These are phyloP conservation scores for Maniola jurtina DNA, from an alignment of 1,140 invertebrate species.

Conservation along the genomic window DNA sequence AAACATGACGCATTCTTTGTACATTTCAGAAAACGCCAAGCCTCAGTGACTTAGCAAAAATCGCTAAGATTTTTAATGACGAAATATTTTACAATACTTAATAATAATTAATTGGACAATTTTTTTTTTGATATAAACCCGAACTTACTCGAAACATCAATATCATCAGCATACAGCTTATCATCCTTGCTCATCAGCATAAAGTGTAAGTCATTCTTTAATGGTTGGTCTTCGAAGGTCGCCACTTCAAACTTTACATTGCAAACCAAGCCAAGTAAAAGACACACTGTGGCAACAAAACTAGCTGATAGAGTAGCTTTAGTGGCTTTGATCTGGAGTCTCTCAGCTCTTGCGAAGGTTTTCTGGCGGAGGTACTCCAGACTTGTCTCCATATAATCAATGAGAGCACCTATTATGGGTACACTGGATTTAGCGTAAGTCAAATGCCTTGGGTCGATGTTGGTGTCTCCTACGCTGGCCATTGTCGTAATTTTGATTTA, in stretches of 20 bases:
- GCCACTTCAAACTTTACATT: slow-evolving; percentile 69
- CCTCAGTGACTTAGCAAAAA: no score
- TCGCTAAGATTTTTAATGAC: no score
- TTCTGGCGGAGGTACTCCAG: slow-evolving; percentile 47
- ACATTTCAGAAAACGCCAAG: no score
- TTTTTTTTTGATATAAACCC: not conserved
- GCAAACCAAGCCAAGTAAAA: slow-evolving; percentile 50
- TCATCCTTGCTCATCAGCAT: slow-evolving; percentile 64
- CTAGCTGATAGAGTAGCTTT: slow-evolving; percentile 46
- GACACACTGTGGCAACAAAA: slow-evolving; percentile 51
- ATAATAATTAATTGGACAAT: no score
- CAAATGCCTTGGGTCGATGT: slow-evolving; percentile 40
- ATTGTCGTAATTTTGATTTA: slow-evolving; percentile 7
- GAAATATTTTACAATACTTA: no score
- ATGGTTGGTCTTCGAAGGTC: slow-evolving; percentile 47
- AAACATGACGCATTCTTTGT: no score
- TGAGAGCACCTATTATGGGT: slow-evolving; percentile 54
- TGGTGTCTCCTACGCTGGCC: slow-evolving; percentile 26
- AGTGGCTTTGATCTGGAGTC: slow-evolving; percentile 38
- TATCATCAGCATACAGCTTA: slow-evolving; percentile 64
- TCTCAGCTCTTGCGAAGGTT: slow-evolving; percentile 47
- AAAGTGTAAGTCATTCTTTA: slow-evolving; percentile 59
- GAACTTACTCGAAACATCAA: slow-evolving; percentile 60
- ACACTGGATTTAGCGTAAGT: slow-evolving; percentile 53
- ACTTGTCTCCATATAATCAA: slow-evolving; percentile 61